Evolutionary conservation across 2,797 vertebrate species (phyloP).

Genomic region (Acanthurus tractus): DNA sequence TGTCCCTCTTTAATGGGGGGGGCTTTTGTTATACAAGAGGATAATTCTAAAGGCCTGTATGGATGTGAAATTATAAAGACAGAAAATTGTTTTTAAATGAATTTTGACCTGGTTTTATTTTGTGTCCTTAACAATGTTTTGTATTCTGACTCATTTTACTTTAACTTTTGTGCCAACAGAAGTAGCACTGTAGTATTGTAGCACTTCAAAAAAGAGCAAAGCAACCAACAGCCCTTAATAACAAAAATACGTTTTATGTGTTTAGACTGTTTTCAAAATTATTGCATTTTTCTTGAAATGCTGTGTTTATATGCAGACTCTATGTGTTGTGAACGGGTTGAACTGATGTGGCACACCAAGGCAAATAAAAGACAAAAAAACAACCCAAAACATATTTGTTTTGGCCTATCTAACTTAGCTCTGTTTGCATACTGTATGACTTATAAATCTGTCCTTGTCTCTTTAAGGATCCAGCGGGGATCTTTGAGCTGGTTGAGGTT

Average conservation of each 20-base stretch:
- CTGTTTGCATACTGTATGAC: slow-evolving; percentile 11
- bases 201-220: slow-evolving; percentile 38
- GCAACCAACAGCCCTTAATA: slow-evolving; percentile 30
- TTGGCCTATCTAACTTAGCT: neutral
- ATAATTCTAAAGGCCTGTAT: neutral
- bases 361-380: neutral
- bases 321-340: neutral
- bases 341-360: neutral
- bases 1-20: neutral
- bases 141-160: slow-evolving; percentile 3
- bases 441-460: slow-evolving; percentile 30
- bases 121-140: slow-evolving; percentile 28
- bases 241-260: slow-evolving; percentile 17
- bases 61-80: neutral
- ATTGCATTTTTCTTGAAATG: neutral
- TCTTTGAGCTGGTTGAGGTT: slow-evolving; percentile 95
- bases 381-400: neutral
- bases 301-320: neutral
- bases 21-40: neutral
- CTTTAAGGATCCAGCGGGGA: slow-evolving; percentile 92
- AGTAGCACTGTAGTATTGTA: slow-evolving; percentile 22
- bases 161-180: slow-evolving; percentile 13
- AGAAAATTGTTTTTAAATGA: neutral
- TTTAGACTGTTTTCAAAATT: neutral
- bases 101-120: slow-evolving; percentile 11